phyloP scores from a whole-genome alignment of 2,113 vertebrate species.

The Gymnarchus niloticus region DNA sequence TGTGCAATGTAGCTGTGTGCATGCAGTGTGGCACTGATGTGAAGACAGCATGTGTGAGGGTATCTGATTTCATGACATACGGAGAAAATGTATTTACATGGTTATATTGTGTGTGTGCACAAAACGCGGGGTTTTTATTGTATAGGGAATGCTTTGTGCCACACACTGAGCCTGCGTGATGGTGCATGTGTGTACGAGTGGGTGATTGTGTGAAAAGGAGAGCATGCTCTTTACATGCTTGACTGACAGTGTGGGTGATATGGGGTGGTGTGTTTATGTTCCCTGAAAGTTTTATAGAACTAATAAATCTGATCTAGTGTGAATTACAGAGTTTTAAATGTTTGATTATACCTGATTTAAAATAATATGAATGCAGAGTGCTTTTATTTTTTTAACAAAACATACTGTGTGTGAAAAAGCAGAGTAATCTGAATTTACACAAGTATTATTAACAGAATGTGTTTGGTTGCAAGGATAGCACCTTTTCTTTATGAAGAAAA shows the following conservation, averaged over 20 bases:
- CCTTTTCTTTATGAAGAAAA: too few species aligned
- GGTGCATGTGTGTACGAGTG: too few species aligned
- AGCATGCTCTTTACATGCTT: too few species aligned
- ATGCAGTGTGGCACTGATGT: not conserved
- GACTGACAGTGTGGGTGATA: not conserved
- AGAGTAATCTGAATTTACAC: not conserved
- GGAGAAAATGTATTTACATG: not conserved
- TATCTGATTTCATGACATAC: constrained; percentile 13
- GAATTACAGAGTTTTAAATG: not conserved
- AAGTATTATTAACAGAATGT: too few species aligned
- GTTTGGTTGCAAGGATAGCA: too few species aligned
- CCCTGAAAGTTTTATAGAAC: not conserved
- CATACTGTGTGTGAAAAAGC: too few species aligned
- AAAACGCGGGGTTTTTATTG: not conserved
- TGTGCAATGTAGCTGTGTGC: not conserved
- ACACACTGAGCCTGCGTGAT: not conserved
- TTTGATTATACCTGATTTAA: not conserved
- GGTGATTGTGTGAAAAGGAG: not conserved
- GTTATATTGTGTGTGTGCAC: not conserved
- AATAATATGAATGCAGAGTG: not conserved
- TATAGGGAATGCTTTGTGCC: not conserved
- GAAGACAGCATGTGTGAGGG: not conserved
- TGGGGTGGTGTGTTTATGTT: not conserved
- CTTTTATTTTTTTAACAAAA: not conserved
- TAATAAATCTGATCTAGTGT: not conserved